phyloP scores from a whole-genome alignment of 2,797 vertebrate genomes.

The Otus scops region DNA sequence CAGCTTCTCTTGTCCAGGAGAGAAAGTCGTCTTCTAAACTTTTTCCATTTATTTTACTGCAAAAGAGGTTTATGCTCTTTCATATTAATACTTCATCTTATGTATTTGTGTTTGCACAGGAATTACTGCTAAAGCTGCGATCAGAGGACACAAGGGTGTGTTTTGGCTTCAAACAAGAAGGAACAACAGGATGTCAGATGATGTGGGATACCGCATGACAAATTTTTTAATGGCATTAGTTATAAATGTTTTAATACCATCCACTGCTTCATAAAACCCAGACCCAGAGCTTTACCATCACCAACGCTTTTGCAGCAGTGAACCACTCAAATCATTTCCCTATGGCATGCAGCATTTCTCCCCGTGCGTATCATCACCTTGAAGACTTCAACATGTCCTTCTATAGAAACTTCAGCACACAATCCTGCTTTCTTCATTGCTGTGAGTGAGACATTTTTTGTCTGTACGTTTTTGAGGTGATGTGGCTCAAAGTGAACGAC shows the following conservation, averaged over 20 bases:
- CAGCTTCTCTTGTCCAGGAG: not conserved
- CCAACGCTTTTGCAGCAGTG: not conserved
- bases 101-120: not conserved
- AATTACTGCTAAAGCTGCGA: not conserved
- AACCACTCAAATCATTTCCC: not conserved
- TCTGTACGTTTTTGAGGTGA: not conserved
- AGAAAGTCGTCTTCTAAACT: not conserved
- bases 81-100: not conserved
- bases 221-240: not conserved
- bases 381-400: not conserved
- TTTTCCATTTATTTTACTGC: not conserved
- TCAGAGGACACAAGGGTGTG: not conserved
- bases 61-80: not conserved
- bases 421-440: not conserved
- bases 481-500: not conserved
- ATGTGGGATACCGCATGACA: not conserved
- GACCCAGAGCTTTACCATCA: not conserved
- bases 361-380: not conserved
- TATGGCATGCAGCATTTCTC: not conserved
- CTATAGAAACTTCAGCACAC: not conserved
- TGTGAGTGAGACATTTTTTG: not conserved
- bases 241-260: not conserved
- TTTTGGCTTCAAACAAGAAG: not conserved
- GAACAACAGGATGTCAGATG: not conserved
- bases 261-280: not conserved